These are phyloP conservation scores for Cephus cinctus DNA, from an alignment of 1,140 invertebrate genomes.

Conservation along the genomic window DNA sequence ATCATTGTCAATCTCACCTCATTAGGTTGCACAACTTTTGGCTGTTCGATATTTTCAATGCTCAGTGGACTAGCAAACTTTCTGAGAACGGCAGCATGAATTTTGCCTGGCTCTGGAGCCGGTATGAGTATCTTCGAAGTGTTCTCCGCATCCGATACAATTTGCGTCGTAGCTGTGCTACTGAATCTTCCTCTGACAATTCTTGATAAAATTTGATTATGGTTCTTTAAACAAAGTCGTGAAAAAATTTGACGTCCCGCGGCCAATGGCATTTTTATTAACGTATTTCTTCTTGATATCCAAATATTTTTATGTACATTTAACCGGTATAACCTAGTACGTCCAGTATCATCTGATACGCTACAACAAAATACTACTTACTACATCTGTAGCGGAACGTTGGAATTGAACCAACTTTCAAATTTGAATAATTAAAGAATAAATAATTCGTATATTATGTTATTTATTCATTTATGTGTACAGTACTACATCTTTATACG, in stretches of 20 bases:
- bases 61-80: constrained; percentile 49
- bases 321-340: too few relatives aligned
- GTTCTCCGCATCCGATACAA: neutral
- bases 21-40: constrained; percentile 36
- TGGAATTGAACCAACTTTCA: too few relatives aligned
- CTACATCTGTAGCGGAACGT: too few relatives aligned
- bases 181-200: neutral
- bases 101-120: neutral
- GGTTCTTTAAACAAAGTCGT: neutral
- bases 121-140: neutral
- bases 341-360: too few relatives aligned
- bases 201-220: neutral
- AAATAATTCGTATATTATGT: too few relatives aligned
- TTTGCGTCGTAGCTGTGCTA: neutral
- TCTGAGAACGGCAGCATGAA: constrained; percentile 52
- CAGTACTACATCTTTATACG: too few relatives aligned
- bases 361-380: too few relatives aligned
- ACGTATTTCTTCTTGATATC: too few relatives aligned
- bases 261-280: neutral
- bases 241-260: neutral
- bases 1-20: constrained; percentile 37
- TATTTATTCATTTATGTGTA: too few relatives aligned
- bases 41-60: constrained; percentile 45
- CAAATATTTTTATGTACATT: too few relatives aligned
- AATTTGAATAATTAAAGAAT: too few relatives aligned